Percentiles rank a stretch among this genome's conserved stretches.
Conservation (phyloP, 2,888 invertebrate genomes). For the Tipula helvola region DNA sequence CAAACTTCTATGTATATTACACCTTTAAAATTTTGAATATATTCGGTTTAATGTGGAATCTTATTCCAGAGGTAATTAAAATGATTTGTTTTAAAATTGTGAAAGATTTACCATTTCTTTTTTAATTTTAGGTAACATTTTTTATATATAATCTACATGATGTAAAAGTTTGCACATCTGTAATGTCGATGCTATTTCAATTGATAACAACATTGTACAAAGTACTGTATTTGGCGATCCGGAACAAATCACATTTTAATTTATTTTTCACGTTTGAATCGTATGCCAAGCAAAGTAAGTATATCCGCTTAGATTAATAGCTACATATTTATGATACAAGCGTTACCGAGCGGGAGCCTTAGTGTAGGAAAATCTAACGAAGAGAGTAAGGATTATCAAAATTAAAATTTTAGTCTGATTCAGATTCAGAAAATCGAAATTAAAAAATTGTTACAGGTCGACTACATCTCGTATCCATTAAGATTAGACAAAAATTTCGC, state of each 20-base stretch:
- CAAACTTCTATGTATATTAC: neutral
- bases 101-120: neutral
- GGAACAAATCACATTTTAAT: neutral
- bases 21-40: neutral
- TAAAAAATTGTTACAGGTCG: too few species aligned
- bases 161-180: neutral
- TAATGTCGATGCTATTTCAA: neutral
- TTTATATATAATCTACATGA: neutral
- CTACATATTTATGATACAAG: too few species aligned
- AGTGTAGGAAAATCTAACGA: too few species aligned
- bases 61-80: neutral
- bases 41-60: neutral
- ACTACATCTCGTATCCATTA: too few species aligned
- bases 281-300: neutral
- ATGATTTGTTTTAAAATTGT: neutral
- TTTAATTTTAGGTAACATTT: neutral
- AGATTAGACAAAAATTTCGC: too few species aligned
- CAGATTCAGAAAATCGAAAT: too few species aligned
- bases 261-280: neutral
- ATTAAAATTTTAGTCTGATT: too few species aligned
- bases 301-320: neutral
- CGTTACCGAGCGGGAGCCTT: too few species aligned
- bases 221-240: neutral
- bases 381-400: too few species aligned
- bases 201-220: neutral